Evolutionary conservation across 2,113 vertebrate species (phyloP).

Genomic region (Eira barbara): DNA sequence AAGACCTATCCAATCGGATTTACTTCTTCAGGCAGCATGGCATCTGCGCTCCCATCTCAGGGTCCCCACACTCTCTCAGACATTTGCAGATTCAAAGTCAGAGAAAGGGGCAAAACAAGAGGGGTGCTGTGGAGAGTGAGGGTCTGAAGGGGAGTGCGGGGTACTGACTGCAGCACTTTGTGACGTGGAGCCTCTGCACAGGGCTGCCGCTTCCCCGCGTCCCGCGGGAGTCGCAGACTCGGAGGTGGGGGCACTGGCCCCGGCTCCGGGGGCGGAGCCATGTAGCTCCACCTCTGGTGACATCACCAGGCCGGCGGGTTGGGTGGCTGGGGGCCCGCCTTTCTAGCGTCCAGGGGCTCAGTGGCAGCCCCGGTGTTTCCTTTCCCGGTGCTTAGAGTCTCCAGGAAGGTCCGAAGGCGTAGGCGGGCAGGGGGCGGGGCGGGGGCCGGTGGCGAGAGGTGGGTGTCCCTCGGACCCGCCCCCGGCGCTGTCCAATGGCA

Average conservation of each 20-base stretch:
- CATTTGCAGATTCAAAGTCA: background rate
- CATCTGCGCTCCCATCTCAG: background rate
- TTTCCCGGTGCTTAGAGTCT: accelerated
- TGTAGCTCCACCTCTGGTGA: background rate
- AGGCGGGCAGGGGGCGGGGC: conserved; percentile 13
- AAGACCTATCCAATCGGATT: background rate
- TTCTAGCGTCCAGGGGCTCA: background rate
- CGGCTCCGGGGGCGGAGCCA: background rate
- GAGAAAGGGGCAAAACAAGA: background rate
- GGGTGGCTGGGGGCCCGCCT: background rate
- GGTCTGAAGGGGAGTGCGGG: background rate
- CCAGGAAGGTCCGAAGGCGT: background rate
- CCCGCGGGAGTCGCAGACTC: background rate
- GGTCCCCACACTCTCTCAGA: background rate
- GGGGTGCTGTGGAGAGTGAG: background rate
- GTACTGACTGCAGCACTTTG: background rate
- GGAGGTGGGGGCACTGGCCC: accelerated
- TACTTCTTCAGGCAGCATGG: background rate
- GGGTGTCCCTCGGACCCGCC: conserved; percentile 36
- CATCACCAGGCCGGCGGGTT: background rate
- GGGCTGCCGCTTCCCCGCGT: accelerated
- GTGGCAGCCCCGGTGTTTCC: background rate
- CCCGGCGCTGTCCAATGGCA: conserved; percentile 37
- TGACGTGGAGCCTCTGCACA: accelerated
- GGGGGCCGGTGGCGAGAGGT: conserved; percentile 17